Conservation (phyloP, 2,113 vertebrate species). For the Otocyon megalotis region DNA sequence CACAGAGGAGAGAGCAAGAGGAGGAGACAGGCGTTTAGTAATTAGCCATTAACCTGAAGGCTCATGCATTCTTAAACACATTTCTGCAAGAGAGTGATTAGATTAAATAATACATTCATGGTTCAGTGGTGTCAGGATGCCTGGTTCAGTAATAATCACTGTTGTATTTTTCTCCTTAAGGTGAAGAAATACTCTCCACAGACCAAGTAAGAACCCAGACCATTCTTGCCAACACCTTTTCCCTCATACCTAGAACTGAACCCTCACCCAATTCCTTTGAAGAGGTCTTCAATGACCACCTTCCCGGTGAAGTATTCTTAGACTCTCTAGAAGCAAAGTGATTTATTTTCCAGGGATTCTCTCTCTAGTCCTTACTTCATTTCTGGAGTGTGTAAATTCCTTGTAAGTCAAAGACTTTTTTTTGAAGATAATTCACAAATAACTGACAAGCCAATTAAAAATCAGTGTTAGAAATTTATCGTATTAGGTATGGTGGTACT, state of each 20-base stretch:
- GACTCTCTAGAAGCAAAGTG: background rate
- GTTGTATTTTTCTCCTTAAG: background rate
- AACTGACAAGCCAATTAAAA: conserved; percentile 16
- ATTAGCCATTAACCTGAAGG: conserved; percentile 73
- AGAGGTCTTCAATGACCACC: background rate
- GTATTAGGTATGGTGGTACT: background rate
- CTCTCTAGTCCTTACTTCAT: background rate
- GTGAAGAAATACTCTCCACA: background rate
- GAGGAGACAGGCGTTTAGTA: conserved; percentile 75
- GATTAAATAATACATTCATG: conserved; percentile 75
- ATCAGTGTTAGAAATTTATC: background rate
- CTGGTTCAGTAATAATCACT: conserved; percentile 61
- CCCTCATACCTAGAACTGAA: background rate
- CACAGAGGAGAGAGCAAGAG: conserved; percentile 76
- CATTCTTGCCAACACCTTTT: background rate
- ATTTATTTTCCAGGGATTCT: background rate
- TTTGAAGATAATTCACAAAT: background rate
- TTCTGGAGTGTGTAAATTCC: background rate
- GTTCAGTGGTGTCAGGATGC: conserved; percentile 29
- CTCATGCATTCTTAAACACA: conserved; percentile 81
- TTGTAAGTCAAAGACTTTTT: background rate
- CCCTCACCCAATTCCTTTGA: background rate
- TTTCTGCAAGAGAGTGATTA: conserved; percentile 82
- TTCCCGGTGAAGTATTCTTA: background rate
- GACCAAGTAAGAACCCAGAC: background rate